Percentiles rank a stretch among this genome's conserved stretches.
These are phyloP conservation scores for Onychomys leucogaster DNA, from an alignment of 2,797 vertebrate genomes.

Conservation along the genomic window DNA sequence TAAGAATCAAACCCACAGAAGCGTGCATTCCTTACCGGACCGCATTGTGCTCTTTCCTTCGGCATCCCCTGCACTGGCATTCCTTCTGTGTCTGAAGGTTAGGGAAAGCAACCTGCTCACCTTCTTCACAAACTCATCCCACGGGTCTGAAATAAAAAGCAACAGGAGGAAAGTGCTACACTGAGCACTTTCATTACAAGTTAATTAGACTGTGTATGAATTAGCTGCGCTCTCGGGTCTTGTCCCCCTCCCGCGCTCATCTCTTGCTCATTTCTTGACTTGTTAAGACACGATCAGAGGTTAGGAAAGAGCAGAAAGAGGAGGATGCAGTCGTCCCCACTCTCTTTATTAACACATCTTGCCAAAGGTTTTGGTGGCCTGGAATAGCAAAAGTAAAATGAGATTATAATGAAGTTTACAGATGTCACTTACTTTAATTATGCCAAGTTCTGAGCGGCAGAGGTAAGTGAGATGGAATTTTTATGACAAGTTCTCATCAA, in stretches of 20 bases:
- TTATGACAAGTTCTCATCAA: slow-evolving; percentile 24
- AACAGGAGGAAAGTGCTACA: not conserved
- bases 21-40: not conserved
- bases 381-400: slow-evolving; percentile 62
- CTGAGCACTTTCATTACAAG: not conserved
- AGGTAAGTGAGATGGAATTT: slow-evolving; percentile 40
- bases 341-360: slow-evolving; percentile 60
- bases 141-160: slow-evolving; percentile 12
- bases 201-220: slow-evolving; percentile 54
- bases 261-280: slow-evolving; percentile 67
- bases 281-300: slow-evolving; percentile 60
- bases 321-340: not conserved
- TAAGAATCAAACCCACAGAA: slow-evolving; percentile 25
- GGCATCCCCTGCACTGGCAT: not conserved
- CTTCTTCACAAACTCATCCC: not conserved
- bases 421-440: slow-evolving; percentile 68
- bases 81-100: not conserved
- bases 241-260: not conserved
- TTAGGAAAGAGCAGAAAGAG: slow-evolving; percentile 56
- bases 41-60: not conserved
- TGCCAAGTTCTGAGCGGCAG: slow-evolving; percentile 25
- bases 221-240: slow-evolving; percentile 14
- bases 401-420: slow-evolving; percentile 55
- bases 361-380: slow-evolving; percentile 48
- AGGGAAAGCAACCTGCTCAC: not conserved